Percentiles rank a stretch among this genome's conserved stretches.
Conservation (phyloP, 2,888 invertebrate genomes). For the Xestia c-nigrum region DNA sequence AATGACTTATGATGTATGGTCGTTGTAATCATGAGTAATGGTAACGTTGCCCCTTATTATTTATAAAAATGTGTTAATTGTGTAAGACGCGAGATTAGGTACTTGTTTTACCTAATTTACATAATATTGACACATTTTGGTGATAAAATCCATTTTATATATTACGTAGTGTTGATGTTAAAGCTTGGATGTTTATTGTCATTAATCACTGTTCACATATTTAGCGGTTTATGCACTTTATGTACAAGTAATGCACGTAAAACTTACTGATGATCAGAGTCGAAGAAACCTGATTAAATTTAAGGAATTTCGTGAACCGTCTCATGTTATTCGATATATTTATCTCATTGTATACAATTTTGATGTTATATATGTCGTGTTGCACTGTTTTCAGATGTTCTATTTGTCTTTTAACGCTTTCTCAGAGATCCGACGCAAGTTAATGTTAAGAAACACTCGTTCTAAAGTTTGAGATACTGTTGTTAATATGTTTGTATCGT, state of each 20-base stretch:
- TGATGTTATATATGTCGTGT: slow-evolving; percentile 74
- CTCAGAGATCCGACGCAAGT: slow-evolving; percentile 83
- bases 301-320: slow-evolving; percentile 71
- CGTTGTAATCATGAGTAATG: not conserved
- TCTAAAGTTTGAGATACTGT: slow-evolving; percentile 46
- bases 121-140: slow-evolving; percentile 79
- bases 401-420: slow-evolving; percentile 61
- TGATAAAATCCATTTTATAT: slow-evolving; percentile 49
- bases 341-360: slow-evolving; percentile 61
- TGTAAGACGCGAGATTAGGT: slow-evolving; percentile 87
- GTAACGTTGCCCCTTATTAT: not conserved
- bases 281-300: slow-evolving; percentile 82
- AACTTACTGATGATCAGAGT: slow-evolving; percentile 77
- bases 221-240: slow-evolving; percentile 59
- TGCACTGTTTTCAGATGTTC: slow-evolving; percentile 64
- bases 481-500: not conserved
- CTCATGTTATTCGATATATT: slow-evolving; percentile 59
- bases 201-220: slow-evolving; percentile 56
- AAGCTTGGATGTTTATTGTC: slow-evolving; percentile 59
- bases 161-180: slow-evolving; percentile 57
- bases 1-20: too few relatives aligned
- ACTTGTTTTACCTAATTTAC: slow-evolving; percentile 80
- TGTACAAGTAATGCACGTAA: slow-evolving; percentile 60
- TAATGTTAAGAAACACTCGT: slow-evolving; percentile 65
- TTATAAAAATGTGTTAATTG: slow-evolving; percentile 74